phyloP scores from a whole-genome alignment of 2,888 invertebrate species.

The Mesorhabditis sp. region DNA sequence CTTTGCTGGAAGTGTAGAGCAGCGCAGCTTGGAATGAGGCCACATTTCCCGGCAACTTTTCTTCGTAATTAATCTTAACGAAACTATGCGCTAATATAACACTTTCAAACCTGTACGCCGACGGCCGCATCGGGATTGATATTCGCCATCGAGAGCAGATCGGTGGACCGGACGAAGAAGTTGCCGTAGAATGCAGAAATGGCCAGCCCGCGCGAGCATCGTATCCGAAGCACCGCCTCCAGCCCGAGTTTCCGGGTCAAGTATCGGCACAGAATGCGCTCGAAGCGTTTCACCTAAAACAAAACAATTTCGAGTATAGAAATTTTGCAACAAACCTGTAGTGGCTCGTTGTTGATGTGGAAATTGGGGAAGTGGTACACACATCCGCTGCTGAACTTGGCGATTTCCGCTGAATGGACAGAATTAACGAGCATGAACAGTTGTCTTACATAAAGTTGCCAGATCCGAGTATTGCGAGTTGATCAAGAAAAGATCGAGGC shows the following conservation, averaged over 20 bases:
- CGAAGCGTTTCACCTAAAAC: conserved; percentile 72
- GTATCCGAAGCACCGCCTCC: conserved; percentile 94
- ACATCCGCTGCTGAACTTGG: conserved; percentile 89
- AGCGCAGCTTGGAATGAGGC: conserved; percentile 96
- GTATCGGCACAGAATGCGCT: conserved; percentile 78
- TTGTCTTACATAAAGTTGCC: conserved; percentile 75
- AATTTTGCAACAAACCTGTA: conserved; percentile 13
- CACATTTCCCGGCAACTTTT: conserved; percentile 77
- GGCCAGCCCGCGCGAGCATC: conserved; percentile 82
- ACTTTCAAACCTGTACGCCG: conserved; percentile 76
- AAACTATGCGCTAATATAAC: background rate
- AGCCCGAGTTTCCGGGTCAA: conserved; percentile 94
- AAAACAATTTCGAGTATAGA: background rate
- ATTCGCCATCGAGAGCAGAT: conserved; percentile 89
- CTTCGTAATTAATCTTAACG: conserved; percentile 73
- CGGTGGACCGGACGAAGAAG: conserved; percentile 96
- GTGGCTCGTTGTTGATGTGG: conserved; percentile 61
- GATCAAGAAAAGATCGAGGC: conserved; percentile 85
- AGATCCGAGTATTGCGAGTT: conserved; percentile 90
- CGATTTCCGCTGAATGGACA: conserved; percentile 70
- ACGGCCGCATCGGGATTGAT: conserved; percentile 96
- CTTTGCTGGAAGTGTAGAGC: conserved; percentile 89
- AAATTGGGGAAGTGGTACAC: conserved; percentile 83
- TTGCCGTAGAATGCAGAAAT: conserved; percentile 99
- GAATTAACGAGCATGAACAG: background rate